Base-by-base conservation (phyloP, 2,113 vertebrate species). In the Aspiorhynchus laticeps region DNA sequence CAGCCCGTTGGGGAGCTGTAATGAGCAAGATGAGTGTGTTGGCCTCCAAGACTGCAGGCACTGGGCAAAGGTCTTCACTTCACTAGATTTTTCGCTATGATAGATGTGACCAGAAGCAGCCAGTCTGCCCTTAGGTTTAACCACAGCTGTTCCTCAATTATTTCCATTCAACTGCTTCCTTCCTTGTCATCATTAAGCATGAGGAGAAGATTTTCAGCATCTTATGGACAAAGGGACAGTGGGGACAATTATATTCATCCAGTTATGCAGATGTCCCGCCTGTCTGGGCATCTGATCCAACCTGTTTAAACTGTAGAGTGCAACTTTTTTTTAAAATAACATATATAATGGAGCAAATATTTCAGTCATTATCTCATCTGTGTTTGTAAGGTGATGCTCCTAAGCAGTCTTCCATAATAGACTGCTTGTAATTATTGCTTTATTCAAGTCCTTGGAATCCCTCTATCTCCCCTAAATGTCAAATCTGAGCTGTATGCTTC, bases 11-110 rank as follows among this genome's bases (percentile, higher is more conserved):
- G 92, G 91, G 92, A 91, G 87, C 89, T 92, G 36, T 90, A 78
- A 88, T 89, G 92, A 94, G 85, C 65, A 94, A 93, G 92, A 93
- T 91, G 93, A 90, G 88, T 89, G 91, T 92, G 91, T 94, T 91
- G 7, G 81, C 80, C 56, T 88, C 87, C 88, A 87, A 2, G 73
- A 80, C 43, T 43, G 84, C 87, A 86, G 88, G 90, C 91, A 88
- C 77, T 85, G 36, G 91, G 90, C 92, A 93, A 87, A 90, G 87
- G 87, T 87, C 89, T 90, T 88, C 90, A 90, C 91, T 90, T 87
- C 80, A 77, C 91, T 93, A 89, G 92, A 93, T 94, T 94, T 94
- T 81, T 65, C 36, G 65, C 56, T 65, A 7, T 43, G 79, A 81
- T 81, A 81, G 79, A 81, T 81, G 79, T 65, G 31, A 4, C 79